Base-by-base conservation (phyloP, 1,140 invertebrate species). In the Drosophila erecta region DNA sequence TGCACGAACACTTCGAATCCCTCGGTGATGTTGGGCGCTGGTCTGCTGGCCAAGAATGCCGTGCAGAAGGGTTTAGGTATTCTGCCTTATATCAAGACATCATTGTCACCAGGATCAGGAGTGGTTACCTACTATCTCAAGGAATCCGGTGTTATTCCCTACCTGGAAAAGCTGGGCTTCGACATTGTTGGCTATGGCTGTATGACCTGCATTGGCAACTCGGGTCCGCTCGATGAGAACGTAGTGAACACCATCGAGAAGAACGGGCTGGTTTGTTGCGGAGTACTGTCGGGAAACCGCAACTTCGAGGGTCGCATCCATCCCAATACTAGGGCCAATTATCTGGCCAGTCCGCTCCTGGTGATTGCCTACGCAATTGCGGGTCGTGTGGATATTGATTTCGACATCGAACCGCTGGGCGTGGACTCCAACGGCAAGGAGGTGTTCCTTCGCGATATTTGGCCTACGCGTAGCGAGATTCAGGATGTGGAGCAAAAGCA, bases 121-220 rank as follows among this genome's bases (percentile, higher is more conserved):
- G 98, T 99, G 0, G 98, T 99, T 3, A 99, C 98, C 0, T 99
- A 99, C 93, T 99, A 99, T 93, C 93, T 99, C 0, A 93, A 93
- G 80, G 94, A 95, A 89, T 95, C 94, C 37, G 98, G 98, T 1
- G 97, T 99, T 5, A 95, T 97, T 22, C 96, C 97, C 0, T 96
- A 95, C 86, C 93, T 99, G 35, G 95, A 96, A 67, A 94, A 97
- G 91, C 94, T 99, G 12, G 98, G 98, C 7, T 99, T 99, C 93
- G 95, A 98, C 83, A 96, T 98, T 50, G 96, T 97, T 17, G 98
- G 98, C 12, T 99, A 98, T 91, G 96, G 98, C 1, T 99, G 98
- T 93, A 99, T 99, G 98, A 99, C 98, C 0, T 99, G 98, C 92
- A 99, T 99, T 73, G 99, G 99, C 10, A 99, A 99, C 93, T 97